phyloP scores from a whole-genome alignment of 2,797 vertebrate genomes.

The Onychomys torridus region DNA sequence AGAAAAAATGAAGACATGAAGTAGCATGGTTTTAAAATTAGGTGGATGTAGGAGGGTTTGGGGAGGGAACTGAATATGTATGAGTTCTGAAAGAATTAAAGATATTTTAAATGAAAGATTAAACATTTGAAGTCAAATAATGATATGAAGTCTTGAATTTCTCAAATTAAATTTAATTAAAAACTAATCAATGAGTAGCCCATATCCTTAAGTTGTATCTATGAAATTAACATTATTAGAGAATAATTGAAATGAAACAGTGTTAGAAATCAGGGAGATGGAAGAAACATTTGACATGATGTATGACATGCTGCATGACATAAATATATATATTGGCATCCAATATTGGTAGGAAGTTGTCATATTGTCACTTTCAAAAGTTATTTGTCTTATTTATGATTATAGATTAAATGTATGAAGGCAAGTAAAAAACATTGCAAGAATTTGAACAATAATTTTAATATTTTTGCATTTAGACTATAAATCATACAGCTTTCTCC shows the following conservation, averaged over 20 bases:
- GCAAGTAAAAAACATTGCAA: neutral
- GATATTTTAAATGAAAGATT: neutral
- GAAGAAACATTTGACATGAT: neutral
- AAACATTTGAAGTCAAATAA: slow-evolving; percentile 31
- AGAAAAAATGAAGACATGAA: neutral
- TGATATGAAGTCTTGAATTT: neutral
- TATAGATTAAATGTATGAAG: slow-evolving; percentile 28
- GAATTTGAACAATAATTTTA: slow-evolving; percentile 39
- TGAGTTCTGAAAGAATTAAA: neutral
- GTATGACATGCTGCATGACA: neutral
- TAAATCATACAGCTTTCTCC: neutral
- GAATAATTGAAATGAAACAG: neutral
- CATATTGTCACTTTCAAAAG: slow-evolving; percentile 16
- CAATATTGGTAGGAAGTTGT: neutral
- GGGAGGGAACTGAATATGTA: neutral
- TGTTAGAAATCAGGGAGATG: neutral
- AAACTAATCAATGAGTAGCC: neutral
- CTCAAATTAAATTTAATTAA: slow-evolving; percentile 34
- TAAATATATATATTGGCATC: slow-evolving; percentile 31
- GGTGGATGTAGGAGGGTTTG: neutral
- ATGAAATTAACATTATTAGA: neutral
- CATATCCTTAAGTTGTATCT: neutral
- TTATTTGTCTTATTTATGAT: neutral
- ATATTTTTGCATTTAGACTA: neutral
- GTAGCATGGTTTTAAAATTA: rapidly evolving